Evolutionary conservation across 1,140 invertebrate genomes (phyloP).

Genomic region (Drosophila jambulina): DNA sequence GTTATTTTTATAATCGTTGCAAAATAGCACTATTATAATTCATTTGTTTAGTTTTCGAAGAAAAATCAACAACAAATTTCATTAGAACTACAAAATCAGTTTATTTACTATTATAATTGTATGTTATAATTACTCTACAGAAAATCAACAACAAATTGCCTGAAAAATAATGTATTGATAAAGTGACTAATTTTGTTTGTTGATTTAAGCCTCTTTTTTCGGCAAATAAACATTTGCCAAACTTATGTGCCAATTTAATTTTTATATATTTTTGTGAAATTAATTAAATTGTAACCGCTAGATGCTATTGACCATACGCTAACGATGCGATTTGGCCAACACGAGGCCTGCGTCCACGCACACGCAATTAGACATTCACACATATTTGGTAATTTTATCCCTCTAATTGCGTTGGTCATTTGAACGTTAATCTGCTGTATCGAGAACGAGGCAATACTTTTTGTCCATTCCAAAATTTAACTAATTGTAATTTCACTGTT

Average conservation of each 20-base stretch:
- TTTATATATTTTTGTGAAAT: slow-evolving; percentile 1
- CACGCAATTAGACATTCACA: slow-evolving; percentile 10
- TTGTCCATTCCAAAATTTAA: slow-evolving; percentile 52
- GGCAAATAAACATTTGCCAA: slow-evolving; percentile 4
- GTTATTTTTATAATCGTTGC: not conserved
- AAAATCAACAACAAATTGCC: slow-evolving; percentile 7
- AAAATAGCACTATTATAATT: not conserved
- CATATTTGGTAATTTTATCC: slow-evolving; percentile 41
- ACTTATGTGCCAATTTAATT: slow-evolving; percentile 4
- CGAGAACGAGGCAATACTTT: slow-evolving; percentile 35
- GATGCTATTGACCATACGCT: slow-evolving; percentile 8
- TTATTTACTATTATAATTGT: slow-evolving; percentile 11
- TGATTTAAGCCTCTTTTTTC: slow-evolving; percentile 8
- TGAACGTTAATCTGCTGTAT: slow-evolving; percentile 53
- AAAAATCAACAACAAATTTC: not conserved
- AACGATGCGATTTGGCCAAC: slow-evolving; percentile 5
- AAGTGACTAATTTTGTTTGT: slow-evolving; percentile 5
- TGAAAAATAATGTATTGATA: slow-evolving; percentile 11
- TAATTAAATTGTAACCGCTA: slow-evolving; percentile 10
- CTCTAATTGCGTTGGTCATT: slow-evolving; percentile 71
- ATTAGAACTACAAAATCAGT: no score
- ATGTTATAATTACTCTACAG: slow-evolving; percentile 6
- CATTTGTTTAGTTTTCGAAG: not conserved
- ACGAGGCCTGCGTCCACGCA: not conserved
- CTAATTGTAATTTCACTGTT: slow-evolving; percentile 60